Percentiles rank a stretch among this genome's conserved stretches.
phyloP scores from a whole-genome alignment of 2,797 vertebrate species.

The Zonotrichia albicollis region DNA sequence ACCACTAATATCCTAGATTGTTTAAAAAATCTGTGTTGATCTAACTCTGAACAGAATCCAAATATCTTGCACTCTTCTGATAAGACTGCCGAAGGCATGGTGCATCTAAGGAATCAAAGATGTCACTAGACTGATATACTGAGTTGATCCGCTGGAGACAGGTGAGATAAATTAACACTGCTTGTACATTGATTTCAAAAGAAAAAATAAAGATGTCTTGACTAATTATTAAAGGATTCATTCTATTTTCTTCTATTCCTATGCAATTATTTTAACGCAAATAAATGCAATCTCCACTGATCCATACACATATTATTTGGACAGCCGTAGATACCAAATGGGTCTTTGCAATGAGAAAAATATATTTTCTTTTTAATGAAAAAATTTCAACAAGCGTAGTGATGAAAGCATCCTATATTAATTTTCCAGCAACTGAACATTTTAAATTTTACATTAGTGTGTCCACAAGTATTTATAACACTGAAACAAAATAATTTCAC shows the following conservation, averaged over 20 bases:
- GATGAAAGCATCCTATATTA: neutral
- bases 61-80: neutral
- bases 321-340: neutral
- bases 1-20: neutral
- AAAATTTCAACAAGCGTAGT: neutral
- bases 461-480: neutral
- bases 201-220: neutral
- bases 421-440: conserved; percentile 16
- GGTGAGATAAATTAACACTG: neutral
- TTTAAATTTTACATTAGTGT: neutral
- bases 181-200: fast-evolving
- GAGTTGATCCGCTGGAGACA: neutral
- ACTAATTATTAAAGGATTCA: neutral
- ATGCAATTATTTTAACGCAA: neutral
- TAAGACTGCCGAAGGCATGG: neutral
- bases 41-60: neutral
- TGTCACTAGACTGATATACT: neutral
- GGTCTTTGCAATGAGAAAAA: neutral
- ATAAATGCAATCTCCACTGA: neutral
- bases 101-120: neutral
- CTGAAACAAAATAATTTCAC: neutral
- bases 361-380: neutral
- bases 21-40: neutral
- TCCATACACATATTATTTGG: neutral
- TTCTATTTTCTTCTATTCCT: neutral